Evolutionary conservation across 2,113 vertebrate species (phyloP).

Genomic region (Trochalopteron elliotii): DNA sequence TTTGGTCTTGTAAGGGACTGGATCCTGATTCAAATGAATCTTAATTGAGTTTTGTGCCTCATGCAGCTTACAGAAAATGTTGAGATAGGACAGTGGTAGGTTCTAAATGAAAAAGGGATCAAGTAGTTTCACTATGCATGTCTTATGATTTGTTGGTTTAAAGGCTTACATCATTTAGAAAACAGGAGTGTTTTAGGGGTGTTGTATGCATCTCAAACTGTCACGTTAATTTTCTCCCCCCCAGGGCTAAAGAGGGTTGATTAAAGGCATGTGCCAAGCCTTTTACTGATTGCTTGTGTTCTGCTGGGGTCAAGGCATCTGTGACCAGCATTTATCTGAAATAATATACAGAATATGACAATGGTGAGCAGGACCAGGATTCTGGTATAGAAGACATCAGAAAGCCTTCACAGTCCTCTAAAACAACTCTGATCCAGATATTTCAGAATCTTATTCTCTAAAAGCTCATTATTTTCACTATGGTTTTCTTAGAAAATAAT

Average conservation of each 20-base stretch:
- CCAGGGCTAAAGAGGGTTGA: not conserved
- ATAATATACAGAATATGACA: not conserved
- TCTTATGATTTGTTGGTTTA: not conserved
- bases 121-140: not conserved
- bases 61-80: not conserved
- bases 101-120: not conserved
- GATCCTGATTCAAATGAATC: not conserved
- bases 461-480: not conserved
- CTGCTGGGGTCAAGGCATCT: not conserved
- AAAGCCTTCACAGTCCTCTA: not conserved
- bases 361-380: not conserved
- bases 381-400: not conserved
- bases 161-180: not conserved
- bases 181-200: not conserved
- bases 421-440: not conserved
- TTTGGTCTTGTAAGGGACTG: not conserved
- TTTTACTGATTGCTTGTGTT: not conserved
- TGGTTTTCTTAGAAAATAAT: not conserved
- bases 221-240: not conserved
- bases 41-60: not conserved
- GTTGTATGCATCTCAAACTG: not conserved
- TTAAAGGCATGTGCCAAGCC: not conserved
- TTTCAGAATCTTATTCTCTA: not conserved
- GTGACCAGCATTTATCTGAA: not conserved
- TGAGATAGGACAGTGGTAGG: not conserved